Conservation (phyloP, 2,888 invertebrate genomes). For the Clivina fossor region DNA sequence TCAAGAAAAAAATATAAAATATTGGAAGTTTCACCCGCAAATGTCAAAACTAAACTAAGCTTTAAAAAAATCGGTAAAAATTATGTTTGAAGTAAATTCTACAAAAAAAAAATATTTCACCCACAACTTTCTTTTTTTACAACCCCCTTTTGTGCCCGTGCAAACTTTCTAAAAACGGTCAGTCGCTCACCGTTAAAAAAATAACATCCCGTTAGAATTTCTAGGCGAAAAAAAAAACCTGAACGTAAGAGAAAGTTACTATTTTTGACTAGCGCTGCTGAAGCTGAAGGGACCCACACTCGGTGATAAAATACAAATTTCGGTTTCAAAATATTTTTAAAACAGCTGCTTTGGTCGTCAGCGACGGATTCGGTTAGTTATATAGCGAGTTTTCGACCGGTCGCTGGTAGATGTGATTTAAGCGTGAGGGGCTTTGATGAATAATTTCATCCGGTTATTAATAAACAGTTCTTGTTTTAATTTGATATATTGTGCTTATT, state of each 20-base stretch:
- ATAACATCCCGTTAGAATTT: constrained; percentile 10
- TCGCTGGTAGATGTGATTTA: too few species aligned
- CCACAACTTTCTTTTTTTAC: constrained; percentile 45
- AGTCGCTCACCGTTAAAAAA: constrained; percentile 15
- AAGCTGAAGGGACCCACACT: constrained; percentile 17
- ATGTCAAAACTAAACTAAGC: constrained; percentile 6
- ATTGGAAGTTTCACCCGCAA: constrained; percentile 12
- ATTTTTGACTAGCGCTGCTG: constrained; percentile 10
- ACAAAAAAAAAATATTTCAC: background rate
- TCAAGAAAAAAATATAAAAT: constrained; percentile 3
- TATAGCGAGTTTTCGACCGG: too few species aligned
- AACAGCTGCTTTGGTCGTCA: constrained; percentile 14
- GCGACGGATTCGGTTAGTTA: too few species aligned
- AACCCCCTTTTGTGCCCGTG: constrained; percentile 36
- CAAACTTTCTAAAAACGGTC: constrained; percentile 20
- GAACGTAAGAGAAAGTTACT: constrained; percentile 24
- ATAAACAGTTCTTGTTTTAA: too few species aligned
- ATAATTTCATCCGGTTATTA: too few species aligned
- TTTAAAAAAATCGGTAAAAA: constrained; percentile 13
- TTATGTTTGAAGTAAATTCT: constrained; percentile 5
- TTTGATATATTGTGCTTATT: too few species aligned
- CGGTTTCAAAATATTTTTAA: constrained; percentile 12
- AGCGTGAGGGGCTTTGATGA: too few species aligned
- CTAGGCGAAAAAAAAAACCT: constrained; percentile 8
- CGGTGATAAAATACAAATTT: constrained; percentile 18